phyloP scores from a whole-genome alignment of 2,888 invertebrate species.

The Scelioninae gen. 1 region DNA sequence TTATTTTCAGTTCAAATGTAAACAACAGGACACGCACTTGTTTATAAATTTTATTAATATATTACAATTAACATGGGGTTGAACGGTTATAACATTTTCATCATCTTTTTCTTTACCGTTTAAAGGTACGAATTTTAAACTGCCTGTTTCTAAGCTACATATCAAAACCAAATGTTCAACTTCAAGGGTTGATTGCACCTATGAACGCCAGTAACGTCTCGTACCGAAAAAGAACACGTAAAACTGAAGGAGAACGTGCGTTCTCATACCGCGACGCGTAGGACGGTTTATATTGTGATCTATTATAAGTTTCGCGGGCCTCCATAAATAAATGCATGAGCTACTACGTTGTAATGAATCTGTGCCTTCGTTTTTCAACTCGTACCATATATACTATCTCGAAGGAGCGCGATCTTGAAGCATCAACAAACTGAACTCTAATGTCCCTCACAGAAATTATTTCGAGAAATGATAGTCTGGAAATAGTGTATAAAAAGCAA shows the following conservation, averaged over 20 bases:
- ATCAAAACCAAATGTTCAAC: slow-evolving; percentile 20
- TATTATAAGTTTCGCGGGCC: slow-evolving; percentile 75
- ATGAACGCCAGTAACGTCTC: slow-evolving; percentile 57
- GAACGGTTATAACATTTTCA: too few relatives aligned
- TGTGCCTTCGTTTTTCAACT: slow-evolving; percentile 22
- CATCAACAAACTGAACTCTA: slow-evolving; percentile 17
- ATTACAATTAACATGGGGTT: too few relatives aligned
- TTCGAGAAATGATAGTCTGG: too few relatives aligned
- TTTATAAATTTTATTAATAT: too few relatives aligned
- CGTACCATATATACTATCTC: slow-evolving; percentile 22
- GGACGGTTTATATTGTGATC: slow-evolving; percentile 77
- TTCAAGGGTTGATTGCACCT: slow-evolving; percentile 52
- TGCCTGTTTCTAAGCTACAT: background rate
- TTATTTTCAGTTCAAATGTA: too few relatives aligned
- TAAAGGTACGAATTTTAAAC: too few relatives aligned
- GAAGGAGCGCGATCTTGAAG: slow-evolving; percentile 15
- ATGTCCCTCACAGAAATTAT: background rate
- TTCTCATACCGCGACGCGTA: slow-evolving; percentile 45
- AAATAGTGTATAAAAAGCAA: too few relatives aligned
- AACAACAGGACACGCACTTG: too few relatives aligned
- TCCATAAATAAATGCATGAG: slow-evolving; percentile 76
- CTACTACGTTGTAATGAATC: slow-evolving; percentile 45
- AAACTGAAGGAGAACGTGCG: slow-evolving; percentile 47
- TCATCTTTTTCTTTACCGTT: too few relatives aligned
- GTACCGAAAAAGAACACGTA: slow-evolving; percentile 38